Evolutionary conservation across 2,888 invertebrate species (phyloP).

Genomic region (Hermaeophaga mercurialis): DNA sequence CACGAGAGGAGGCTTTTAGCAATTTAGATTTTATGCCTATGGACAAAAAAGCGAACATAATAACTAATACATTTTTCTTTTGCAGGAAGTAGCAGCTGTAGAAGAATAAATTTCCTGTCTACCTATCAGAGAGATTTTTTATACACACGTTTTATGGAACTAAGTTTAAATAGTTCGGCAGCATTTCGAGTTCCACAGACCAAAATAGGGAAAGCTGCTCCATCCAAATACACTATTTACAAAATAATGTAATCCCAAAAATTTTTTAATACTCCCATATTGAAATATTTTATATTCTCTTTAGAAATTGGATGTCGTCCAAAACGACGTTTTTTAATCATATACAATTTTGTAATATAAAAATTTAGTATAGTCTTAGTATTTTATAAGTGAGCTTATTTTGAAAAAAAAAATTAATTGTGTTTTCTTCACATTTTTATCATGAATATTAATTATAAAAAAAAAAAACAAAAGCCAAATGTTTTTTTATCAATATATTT

Average conservation of each 20-base stretch:
- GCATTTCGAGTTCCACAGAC: conserved; percentile 49
- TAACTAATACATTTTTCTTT: too few relatives aligned
- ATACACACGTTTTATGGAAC: conserved; percentile 47
- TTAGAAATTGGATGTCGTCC: conserved; percentile 54
- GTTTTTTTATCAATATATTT: conserved; percentile 32
- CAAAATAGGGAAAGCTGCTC: conserved; percentile 55
- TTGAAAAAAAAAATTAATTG: conserved; percentile 39
- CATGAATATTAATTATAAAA: conserved; percentile 22
- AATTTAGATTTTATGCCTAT: too few relatives aligned
- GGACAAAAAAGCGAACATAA: too few relatives aligned
- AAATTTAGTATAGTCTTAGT: conserved; percentile 53
- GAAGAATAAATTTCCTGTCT: conserved; percentile 49
- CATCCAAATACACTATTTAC: conserved; percentile 39
- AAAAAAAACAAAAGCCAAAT: not conserved
- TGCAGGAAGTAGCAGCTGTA: conserved; percentile 48
- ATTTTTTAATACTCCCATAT: conserved; percentile 51
- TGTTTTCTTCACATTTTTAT: conserved; percentile 37
- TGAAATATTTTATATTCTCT: conserved; percentile 54
- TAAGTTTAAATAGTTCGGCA: conserved; percentile 47
- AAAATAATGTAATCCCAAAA: conserved; percentile 44
- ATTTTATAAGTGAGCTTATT: conserved; percentile 47
- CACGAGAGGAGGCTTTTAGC: too few relatives aligned
- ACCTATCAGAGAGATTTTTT: conserved; percentile 35
- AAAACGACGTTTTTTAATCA: conserved; percentile 51
- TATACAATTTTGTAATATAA: conserved; percentile 57